phyloP scores from a whole-genome alignment of 2,797 vertebrate species.

The Hylomyscus alleni region DNA sequence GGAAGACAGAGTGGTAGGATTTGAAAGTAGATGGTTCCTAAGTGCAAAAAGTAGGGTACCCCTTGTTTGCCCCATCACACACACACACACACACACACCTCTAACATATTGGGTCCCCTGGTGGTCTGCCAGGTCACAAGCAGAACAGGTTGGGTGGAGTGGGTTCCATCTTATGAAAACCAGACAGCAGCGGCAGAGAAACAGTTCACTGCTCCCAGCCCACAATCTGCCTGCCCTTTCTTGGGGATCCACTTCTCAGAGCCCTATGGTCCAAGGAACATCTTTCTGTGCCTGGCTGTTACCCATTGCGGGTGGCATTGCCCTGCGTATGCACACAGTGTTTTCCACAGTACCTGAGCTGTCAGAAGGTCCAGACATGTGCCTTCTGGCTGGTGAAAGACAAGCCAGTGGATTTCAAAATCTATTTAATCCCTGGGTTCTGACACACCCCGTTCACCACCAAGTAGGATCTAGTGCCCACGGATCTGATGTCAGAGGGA shows the following conservation, averaged over 20 bases:
- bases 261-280: not conserved
- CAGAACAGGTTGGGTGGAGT: not conserved
- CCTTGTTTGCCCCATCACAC: not conserved
- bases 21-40: slow-evolving; percentile 49
- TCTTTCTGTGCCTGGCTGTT: not conserved
- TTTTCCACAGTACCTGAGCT: not conserved
- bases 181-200: not conserved
- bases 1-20: slow-evolving; percentile 32
- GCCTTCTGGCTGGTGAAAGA: slow-evolving; percentile 12
- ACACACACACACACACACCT: not conserved
- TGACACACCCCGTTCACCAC: slow-evolving; percentile 63
- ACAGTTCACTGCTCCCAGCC: not conserved
- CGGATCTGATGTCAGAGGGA: slow-evolving; percentile 39
- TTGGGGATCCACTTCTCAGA: not conserved
- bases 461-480: slow-evolving; percentile 56
- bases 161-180: not conserved
- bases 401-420: slow-evolving; percentile 66
- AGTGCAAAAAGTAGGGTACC: not conserved
- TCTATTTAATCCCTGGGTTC: slow-evolving; percentile 66
- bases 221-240: fast-evolving
- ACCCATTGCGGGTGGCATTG: not conserved
- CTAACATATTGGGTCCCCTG: not conserved
- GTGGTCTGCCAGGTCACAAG: not conserved
- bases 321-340: fast-evolving
- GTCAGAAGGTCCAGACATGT: slow-evolving; percentile 7